A percentile compares a stretch with the other conserved stretches of the same genome.
Evolutionary conservation across 2,888 invertebrate species (phyloP).

Genomic region (Quadroppia sp.): DNA sequence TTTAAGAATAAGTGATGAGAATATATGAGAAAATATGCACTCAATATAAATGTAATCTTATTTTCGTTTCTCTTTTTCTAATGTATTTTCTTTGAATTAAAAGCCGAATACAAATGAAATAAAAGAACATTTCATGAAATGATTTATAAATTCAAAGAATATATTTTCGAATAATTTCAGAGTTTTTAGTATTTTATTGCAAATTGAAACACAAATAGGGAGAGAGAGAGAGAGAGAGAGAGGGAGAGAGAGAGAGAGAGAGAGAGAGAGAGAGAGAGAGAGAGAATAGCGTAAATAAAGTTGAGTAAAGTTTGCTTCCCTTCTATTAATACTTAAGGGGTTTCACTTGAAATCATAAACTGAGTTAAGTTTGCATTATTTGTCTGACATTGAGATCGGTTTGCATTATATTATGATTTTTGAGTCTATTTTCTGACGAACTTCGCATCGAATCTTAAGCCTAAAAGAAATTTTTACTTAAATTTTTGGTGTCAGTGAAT

Average conservation of each 20-base stretch:
- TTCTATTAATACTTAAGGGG: background rate
- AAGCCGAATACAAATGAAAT: background rate
- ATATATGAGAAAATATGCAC: no score
- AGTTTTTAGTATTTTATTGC: background rate
- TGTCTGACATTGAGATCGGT: slow-evolving; percentile 17
- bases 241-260: background rate
- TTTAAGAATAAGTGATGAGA: no score
- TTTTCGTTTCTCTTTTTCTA: background rate
- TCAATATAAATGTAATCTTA: background rate
- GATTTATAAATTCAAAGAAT: no score
- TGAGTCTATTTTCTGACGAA: background rate
- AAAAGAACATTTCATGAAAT: no score
- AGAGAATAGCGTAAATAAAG: background rate
- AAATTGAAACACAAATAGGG: background rate
- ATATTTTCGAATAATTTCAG: background rate
- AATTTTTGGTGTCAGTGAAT: slow-evolving; percentile 6
- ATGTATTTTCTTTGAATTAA: background rate
- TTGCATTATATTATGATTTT: slow-evolving; percentile 28
- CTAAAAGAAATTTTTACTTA: slow-evolving; percentile 19
- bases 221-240: background rate
- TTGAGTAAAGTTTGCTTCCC: background rate
- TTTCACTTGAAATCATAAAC: slow-evolving; percentile 13
- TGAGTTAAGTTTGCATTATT: background rate
- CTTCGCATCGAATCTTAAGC: slow-evolving; percentile 13
- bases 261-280: background rate